Evolutionary conservation across 2,888 invertebrate species (phyloP), one percentile per base, ranked within the genome.

Genomic region (Bembecia ichneumoniformis): DNA sequence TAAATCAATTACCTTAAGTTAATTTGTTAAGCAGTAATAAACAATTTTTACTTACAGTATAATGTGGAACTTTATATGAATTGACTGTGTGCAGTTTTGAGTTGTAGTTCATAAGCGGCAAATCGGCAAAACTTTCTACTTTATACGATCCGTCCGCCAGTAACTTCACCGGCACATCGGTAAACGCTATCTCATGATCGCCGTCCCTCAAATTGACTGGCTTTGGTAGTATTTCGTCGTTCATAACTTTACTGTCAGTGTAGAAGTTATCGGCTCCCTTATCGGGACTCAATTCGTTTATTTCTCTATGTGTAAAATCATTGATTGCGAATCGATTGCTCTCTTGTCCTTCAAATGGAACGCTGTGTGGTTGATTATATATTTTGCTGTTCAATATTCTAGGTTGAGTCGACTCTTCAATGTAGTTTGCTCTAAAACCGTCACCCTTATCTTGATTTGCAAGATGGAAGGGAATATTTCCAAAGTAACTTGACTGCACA

Each of bases 61-160:
- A 87, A 70, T 87, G 86, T 0, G 87, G 86, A 35, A 86, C 87
- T 49, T 71, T 74, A 53, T 87, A 87, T 0, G 86, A 87, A 55
- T 77, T 80, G 45, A 82, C 77, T 1, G 75, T 67, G 47, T 78
- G 70, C 43, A 78, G 60, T 51, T 84, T 83, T 13, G 82, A 79
- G 49, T 76, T 52, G 56, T 77, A 77, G 46, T 78, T 72, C 82
- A 83, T 84, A 1, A 87, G 54, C 1, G 87, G 87, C 35, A 87
- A 56, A 28, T 75, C 64, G 0, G 81, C 82, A 13, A 86, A 78
- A 57, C 66, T 77, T 55, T 79, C 79, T 47, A 77, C 59, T 59
- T 74, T 78, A 71, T 76, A 82, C 0, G 68, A 64, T 48, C 54
- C 58, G 1, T 62, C 51, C 1, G 72, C 68, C 3, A 71, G 4